A percentile compares a stretch with the other conserved stretches of the same genome.
Conservation (phyloP, 2,113 vertebrate species). For the Corydoras sp. region DNA sequence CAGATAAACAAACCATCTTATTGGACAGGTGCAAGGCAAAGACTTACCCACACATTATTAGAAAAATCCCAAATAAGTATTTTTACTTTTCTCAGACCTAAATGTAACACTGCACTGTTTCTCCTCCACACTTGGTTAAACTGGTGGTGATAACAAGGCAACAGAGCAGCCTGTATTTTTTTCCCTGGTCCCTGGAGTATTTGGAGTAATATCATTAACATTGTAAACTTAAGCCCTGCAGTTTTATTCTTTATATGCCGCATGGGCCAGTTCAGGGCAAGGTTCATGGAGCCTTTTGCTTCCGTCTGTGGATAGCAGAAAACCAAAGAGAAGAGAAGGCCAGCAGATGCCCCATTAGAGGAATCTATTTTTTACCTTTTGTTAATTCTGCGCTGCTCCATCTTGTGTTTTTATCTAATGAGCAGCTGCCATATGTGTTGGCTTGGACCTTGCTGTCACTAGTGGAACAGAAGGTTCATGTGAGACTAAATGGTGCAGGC, state of each 20-base stretch:
- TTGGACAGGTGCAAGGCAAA: constrained; percentile 25
- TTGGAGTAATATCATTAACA: too few relatives aligned
- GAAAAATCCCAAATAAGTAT: too few relatives aligned
- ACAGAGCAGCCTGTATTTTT: constrained; percentile 39
- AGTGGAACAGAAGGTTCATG: neutral
- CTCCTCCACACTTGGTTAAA: neutral
- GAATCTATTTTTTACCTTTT: constrained; percentile 51
- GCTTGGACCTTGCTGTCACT: neutral
- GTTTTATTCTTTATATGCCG: too few relatives aligned
- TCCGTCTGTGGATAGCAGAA: too few relatives aligned
- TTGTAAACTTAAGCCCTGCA: too few relatives aligned
- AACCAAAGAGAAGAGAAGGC: constrained; percentile 24
- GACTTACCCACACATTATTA: too few relatives aligned
- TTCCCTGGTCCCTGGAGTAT: too few relatives aligned
- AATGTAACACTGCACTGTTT: constrained; percentile 3
- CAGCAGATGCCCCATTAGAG: constrained; percentile 59
- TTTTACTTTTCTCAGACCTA: too few relatives aligned
- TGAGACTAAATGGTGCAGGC: neutral
- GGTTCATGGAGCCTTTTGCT: too few relatives aligned
- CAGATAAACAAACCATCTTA: constrained; percentile 30
- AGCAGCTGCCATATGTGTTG: constrained; percentile 47
- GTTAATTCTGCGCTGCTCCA: constrained; percentile 47
- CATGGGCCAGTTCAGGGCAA: too few relatives aligned
- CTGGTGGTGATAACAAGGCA: constrained; percentile 24
- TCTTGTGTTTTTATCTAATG: constrained; percentile 46